A percentile compares a stretch with the other conserved stretches of the same genome.
Conservation (phyloP, 2,113 vertebrate genomes). For the Tragulus kanchil region DNA sequence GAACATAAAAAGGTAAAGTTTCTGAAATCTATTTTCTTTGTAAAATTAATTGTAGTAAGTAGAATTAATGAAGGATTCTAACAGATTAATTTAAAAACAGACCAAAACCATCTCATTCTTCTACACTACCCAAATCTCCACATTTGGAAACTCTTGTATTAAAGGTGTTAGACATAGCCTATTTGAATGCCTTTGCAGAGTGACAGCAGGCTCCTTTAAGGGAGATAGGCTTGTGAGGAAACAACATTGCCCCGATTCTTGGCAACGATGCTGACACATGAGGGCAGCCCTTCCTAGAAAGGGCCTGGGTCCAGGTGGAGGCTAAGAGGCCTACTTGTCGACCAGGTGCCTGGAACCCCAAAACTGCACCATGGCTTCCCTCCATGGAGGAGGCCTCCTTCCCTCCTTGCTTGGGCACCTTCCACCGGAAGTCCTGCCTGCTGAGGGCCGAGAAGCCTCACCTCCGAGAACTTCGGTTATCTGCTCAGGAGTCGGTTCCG, state of each 20-base stretch:
- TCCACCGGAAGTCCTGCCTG: too few species aligned
- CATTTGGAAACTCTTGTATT: not conserved
- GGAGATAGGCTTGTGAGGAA: not conserved
- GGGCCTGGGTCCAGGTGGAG: not conserved
- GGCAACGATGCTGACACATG: not conserved
- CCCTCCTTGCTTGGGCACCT: not conserved
- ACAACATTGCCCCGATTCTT: not conserved
- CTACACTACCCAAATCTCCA: not conserved
- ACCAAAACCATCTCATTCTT: not conserved
- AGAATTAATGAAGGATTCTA: not conserved
- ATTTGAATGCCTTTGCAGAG: not conserved
- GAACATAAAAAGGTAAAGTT: not conserved
- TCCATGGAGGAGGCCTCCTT: not conserved
- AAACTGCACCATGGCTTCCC: not conserved
- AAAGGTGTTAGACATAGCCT: not conserved
- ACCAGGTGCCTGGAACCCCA: not conserved
- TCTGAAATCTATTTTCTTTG: not conserved
- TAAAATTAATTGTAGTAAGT: slow-evolving; percentile 26
- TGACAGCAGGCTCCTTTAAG: not conserved
- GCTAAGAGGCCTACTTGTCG: not conserved
- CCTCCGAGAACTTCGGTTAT: slow-evolving; percentile 89
- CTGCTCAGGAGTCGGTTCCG: slow-evolving; percentile 89
- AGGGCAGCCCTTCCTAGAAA: not conserved
- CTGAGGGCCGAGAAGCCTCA: slow-evolving; percentile 41
- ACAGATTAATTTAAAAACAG: not conserved